Evolutionary conservation across 2,113 vertebrate species (phyloP), one percentile per base, ranked within the genome.

Genomic region (Gracilinanus agilis): DNA sequence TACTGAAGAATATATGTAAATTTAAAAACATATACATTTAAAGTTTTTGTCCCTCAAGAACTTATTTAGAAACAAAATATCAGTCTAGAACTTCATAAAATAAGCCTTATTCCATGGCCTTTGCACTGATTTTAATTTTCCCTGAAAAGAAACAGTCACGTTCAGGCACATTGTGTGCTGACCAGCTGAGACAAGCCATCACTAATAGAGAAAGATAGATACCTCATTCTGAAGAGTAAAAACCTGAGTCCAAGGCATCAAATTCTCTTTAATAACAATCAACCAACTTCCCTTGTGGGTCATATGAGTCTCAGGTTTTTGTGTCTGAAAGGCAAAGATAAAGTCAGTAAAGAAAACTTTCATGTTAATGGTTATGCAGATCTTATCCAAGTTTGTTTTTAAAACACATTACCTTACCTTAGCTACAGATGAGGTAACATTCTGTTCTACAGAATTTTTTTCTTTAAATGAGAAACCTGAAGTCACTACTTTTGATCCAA

Each of bases 181-280:
- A 56, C 4, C 55, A 56, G 55, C 55, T 56, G 55, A 24, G 55
- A 24, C 55, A 55, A 21, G 55, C 55, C 24, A 24, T 56, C 9
- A 56, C 55, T 56, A 56, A 0, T 11, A 67, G 3, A 67, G 58
- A 83, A 75, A 40, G n/a, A 23, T 9, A 24, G 94, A 92, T 97
- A 99, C 99, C 92, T 98, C 92, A 53, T 98, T 97, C 90, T 99
- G 99, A 55, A 99, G 97, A n/a, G 93, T 55, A 96, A 99, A 99
- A 92, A 99, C 98, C 44, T 97, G 55, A 3, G 54, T 53, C 98
- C 98, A 99, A 2, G 94, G 95, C 54, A 83, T 21, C 25, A 11
- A 55, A 44, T 34, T 53, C 91, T 0, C 13, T 83, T 83, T 83
- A 83, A 83, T 40, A 40, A 19, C 19, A 0, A 2, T 83, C 34